Base-by-base conservation (phyloP, 2,797 vertebrate species). In the Sebastes vulpes region DNA sequence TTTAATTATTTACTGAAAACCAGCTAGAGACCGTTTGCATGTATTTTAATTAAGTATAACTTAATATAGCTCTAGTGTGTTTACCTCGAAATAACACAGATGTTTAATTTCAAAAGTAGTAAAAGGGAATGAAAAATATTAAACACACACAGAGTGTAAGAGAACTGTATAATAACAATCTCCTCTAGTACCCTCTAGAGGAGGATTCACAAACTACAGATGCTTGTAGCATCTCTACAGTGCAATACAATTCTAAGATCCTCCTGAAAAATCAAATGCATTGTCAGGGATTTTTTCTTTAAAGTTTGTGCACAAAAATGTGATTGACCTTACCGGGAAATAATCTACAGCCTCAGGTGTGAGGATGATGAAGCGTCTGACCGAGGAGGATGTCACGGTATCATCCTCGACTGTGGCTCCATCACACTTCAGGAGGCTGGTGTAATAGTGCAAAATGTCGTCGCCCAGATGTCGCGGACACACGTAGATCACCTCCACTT, bases 401-500 rank as follows among this genome's bases (percentile, higher is more conserved):
- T 86, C 82, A 86, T 93, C 83, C 0, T 84, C 89, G 70, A 95
- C 95, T 75, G 94, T 87, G 79, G 94, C 94, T 92, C 92, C 94
- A 78, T 95, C 95, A 83, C 96, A 94, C 88, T 93, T 96, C 89
- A 98, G 92, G 77, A 99, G 94, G 84, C 93, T 96, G 89, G 91
- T 76, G 94, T 98, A 98, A 94, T 97, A 98, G 20, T 94, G 92
- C 89, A 92, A 80, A 46, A 97, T 87, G 75, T 98, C 97, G 0
- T 97, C 96, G 57, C 93, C 96, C 93, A 98, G 91, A 64, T 79
- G 86, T 77, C 95, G 90, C 18, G 97, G 96, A 91, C 96, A 97
- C 85, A 98, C 88, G 87, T 98, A 98, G 96, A 98, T 97, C 92
- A 98, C 96, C 4, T 97, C 96, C 78, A 98, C 96, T 2, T 98